Evolutionary conservation across 2,113 vertebrate species (phyloP).

Genomic region (Osmerus eperlanus): DNA sequence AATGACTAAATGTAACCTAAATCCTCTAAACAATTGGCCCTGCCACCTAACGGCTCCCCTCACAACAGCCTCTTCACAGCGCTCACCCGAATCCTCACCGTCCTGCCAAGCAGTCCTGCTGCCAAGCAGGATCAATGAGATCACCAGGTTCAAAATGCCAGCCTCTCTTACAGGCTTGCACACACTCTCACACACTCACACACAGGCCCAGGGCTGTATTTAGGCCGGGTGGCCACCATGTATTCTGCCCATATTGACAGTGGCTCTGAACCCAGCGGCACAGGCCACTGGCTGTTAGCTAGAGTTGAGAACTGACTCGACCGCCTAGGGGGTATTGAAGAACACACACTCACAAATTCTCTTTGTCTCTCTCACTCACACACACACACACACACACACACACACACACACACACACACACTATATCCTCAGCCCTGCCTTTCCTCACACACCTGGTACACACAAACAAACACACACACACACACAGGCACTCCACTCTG

Average conservation of each 20-base stretch:
- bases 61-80: not conserved
- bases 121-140: constrained; percentile 1
- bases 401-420: not conserved
- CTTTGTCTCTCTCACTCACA: not conserved
- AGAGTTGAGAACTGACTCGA: no score
- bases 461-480: no score
- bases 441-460: no score
- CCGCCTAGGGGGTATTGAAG: not conserved
- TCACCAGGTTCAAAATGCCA: not conserved
- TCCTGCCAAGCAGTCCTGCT: not conserved
- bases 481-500: constrained; percentile 34
- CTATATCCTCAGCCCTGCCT: no score
- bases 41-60: not conserved
- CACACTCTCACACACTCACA: not conserved
- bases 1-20: no score
- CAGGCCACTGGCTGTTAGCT: no score
- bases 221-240: no score
- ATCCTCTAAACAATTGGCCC: not conserved
- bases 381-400: not conserved
- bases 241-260: no score
- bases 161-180: not conserved
- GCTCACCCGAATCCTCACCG: no score
- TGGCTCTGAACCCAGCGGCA: no score
- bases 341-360: not conserved
- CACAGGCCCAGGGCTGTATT: no score